phyloP scores from a whole-genome alignment of 2,888 invertebrate genomes.

The Drosophila setosimentum region DNA sequence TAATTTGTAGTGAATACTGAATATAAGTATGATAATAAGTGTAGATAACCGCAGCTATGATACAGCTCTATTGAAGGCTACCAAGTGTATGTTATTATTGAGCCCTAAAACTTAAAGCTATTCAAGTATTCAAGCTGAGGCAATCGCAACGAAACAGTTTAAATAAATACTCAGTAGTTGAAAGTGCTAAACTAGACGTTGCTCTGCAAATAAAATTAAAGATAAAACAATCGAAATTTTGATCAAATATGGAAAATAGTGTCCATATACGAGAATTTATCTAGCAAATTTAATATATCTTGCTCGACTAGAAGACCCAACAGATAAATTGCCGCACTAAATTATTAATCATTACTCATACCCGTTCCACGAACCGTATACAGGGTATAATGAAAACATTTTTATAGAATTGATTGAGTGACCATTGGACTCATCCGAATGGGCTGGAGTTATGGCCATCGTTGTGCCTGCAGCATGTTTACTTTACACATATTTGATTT shows the following conservation, averaged over 20 bases:
- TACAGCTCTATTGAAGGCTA: background rate
- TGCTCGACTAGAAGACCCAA: background rate
- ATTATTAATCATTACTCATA: background rate
- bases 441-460: background rate
- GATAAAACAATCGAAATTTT: rapidly evolving
- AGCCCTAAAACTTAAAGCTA: slow-evolving; percentile 19
- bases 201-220: too few species aligned
- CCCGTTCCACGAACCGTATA: background rate
- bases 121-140: slow-evolving; percentile 17
- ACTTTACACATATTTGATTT: slow-evolving; percentile 46
- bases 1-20: slow-evolving; percentile 17
- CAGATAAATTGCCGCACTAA: background rate
- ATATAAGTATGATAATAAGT: slow-evolving; percentile 1
- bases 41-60: background rate
- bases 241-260: too few species aligned
- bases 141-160: background rate
- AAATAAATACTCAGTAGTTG: background rate
- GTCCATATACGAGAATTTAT: background rate
- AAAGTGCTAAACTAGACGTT: background rate
- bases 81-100: slow-evolving; percentile 1
- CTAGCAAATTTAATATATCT: background rate
- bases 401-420: slow-evolving; percentile 37
- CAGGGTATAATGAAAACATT: slow-evolving; percentile 27
- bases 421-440: slow-evolving; percentile 15
- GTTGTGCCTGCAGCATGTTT: slow-evolving; percentile 27